Conservation (phyloP, 2,113 vertebrate species). For the Nipponia nippon region DNA sequence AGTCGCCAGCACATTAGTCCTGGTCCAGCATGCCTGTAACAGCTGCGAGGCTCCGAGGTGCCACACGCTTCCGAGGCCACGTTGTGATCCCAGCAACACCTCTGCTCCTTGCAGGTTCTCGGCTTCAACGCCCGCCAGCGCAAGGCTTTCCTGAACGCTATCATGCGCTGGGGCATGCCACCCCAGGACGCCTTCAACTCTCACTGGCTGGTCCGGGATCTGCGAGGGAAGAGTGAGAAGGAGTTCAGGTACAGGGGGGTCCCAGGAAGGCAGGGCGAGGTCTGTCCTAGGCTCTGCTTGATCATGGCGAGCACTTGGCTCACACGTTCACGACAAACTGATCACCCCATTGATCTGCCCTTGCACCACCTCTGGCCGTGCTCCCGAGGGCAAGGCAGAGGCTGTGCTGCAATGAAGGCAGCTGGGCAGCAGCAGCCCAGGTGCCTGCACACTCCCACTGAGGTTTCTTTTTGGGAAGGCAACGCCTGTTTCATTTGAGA, state of each 20-base stretch:
- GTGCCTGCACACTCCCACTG: accelerated
- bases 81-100: neutral
- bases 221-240: constrained; percentile 94
- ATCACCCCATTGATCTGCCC: accelerated
- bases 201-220: constrained; percentile 95
- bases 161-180: constrained; percentile 99
- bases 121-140: constrained; percentile 96
- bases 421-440: neutral
- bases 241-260: constrained; percentile 84
- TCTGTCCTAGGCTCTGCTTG: neutral
- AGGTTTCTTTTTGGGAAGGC: neutral
- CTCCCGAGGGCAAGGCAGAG: neutral
- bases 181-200: constrained; percentile 98
- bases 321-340: accelerated
- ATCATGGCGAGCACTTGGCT: accelerated
- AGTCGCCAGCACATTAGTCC: accelerated
- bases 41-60: accelerated
- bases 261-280: neutral
- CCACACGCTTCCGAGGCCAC: accelerated
- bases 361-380: accelerated
- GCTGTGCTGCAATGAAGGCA: neutral
- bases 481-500: accelerated
- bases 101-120: constrained; percentile 78
- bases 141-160: constrained; percentile 95
- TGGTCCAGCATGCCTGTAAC: neutral